Evolutionary conservation across 2,113 vertebrate species (phyloP).

Genomic region (Percopsis transmontana): DNA sequence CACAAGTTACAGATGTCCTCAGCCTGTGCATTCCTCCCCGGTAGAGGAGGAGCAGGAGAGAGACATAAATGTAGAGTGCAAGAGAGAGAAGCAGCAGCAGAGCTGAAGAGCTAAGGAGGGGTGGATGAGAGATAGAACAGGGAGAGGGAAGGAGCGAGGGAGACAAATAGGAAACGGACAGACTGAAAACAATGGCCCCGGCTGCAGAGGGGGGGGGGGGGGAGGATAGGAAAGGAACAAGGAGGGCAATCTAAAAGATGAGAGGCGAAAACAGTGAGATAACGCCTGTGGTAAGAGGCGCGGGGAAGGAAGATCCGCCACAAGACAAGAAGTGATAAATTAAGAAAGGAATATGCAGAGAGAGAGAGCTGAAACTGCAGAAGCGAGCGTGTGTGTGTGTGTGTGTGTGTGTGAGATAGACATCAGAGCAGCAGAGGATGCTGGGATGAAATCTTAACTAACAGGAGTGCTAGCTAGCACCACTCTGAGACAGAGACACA

Average conservation of each 20-base stretch:
- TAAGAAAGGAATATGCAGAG: constrained; percentile 4
- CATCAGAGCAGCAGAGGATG: constrained; percentile 52
- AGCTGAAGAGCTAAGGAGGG: not conserved
- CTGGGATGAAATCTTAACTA: constrained; percentile 65
- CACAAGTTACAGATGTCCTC: constrained; percentile 22
- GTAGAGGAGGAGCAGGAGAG: not conserved
- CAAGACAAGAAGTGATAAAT: constrained; percentile 23
- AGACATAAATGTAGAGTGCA: not conserved
- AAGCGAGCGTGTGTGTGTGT: not conserved
- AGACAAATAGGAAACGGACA: not conserved
- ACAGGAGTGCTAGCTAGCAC: constrained; percentile 43
- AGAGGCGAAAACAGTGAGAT: constrained; percentile 19
- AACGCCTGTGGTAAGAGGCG: constrained; percentile 22
- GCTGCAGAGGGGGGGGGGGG: not conserved
- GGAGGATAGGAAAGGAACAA: constrained; percentile 3
- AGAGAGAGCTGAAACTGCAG: not conserved
- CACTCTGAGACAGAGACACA: constrained; percentile 48
- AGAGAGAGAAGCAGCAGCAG: not conserved
- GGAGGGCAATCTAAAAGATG: constrained; percentile 9
- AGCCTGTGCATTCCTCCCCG: constrained; percentile 6
- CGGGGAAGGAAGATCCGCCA: not conserved
- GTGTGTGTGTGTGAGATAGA: not conserved
- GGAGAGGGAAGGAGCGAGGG: not conserved
- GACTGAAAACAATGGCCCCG: too few relatives aligned
- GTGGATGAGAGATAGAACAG: constrained; percentile 9